Percentiles rank a stretch among this genome's conserved stretches.
Conservation (phyloP, 2,888 invertebrate species). For the Harpalus rubripes region DNA sequence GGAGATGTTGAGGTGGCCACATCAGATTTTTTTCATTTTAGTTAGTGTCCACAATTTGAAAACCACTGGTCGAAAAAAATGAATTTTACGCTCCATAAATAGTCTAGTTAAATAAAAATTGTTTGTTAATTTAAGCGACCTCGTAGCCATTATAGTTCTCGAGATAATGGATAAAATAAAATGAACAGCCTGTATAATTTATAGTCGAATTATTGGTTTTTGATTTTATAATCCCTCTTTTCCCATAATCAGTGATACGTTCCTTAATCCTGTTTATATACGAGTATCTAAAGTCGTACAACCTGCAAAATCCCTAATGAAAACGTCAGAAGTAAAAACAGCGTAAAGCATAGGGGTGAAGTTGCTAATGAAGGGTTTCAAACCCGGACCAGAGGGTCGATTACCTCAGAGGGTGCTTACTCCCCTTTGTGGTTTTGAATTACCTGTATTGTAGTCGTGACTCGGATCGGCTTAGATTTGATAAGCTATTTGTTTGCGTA, state of each 20-base stretch:
- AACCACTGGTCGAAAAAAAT: too few relatives aligned
- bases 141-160: too few relatives aligned
- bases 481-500: conserved; percentile 15
- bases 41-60: too few relatives aligned
- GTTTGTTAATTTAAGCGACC: too few relatives aligned
- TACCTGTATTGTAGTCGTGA: neutral
- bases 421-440: conserved; percentile 13
- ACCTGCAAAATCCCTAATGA: conserved; percentile 14
- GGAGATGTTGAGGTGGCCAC: too few relatives aligned
- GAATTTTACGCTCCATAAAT: too few relatives aligned
- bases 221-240: neutral
- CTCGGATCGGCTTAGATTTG: conserved; percentile 24
- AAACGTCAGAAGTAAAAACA: conserved; percentile 22
- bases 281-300: neutral
- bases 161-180: too few relatives aligned
- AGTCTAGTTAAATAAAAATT: too few relatives aligned
- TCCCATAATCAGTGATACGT: neutral
- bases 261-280: neutral
- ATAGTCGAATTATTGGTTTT: neutral
- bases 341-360: neutral
- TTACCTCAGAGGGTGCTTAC: neutral
- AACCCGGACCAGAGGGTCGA: neutral
- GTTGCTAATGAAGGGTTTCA: conserved; percentile 31
- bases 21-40: too few relatives aligned
- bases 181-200: too few relatives aligned